A percentile compares a stretch with the other conserved stretches of the same genome.
phyloP scores from a whole-genome alignment of 2,797 vertebrate genomes.

The Sphaeramia orbicularis region DNA sequence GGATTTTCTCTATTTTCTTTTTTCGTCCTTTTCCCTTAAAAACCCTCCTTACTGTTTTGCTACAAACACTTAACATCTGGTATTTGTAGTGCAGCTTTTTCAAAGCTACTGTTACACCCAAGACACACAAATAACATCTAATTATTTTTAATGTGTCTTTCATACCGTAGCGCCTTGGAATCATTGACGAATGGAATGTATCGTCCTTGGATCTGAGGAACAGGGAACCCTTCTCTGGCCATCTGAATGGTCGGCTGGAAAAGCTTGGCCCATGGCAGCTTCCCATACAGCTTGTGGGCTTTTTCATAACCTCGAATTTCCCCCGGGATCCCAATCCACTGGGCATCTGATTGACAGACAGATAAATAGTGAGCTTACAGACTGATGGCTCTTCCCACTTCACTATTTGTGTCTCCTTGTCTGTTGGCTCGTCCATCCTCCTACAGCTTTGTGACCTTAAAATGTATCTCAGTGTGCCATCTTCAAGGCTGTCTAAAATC shows the following conservation, averaged over 20 bases:
- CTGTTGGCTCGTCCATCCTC: too few relatives aligned
- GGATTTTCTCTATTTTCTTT: too few relatives aligned
- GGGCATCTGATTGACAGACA: conserved; percentile 48
- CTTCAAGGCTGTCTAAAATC: too few relatives aligned
- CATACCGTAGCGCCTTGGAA: conserved; percentile 57
- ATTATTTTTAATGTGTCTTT: background rate
- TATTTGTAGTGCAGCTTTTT: too few relatives aligned
- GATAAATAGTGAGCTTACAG: background rate
- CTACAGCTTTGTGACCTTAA: too few relatives aligned
- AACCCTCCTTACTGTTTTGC: too few relatives aligned
- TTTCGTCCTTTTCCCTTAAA: too few relatives aligned
- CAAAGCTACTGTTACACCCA: too few relatives aligned
- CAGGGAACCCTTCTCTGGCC: conserved; percentile 88
- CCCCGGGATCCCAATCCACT: conserved; percentile 91
- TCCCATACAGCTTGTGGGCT: conserved; percentile 90
- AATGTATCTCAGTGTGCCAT: too few relatives aligned
- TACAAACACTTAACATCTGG: too few relatives aligned
- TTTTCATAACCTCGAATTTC: conserved; percentile 91
- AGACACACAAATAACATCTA: too few relatives aligned
- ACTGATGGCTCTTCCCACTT: too few relatives aligned
- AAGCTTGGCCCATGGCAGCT: conserved; percentile 88
- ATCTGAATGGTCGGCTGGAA: conserved; percentile 91
- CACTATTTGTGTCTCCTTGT: background rate
- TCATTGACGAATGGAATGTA: conserved; percentile 43
- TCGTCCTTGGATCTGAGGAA: conserved; percentile 65